Evolutionary conservation across 2,113 vertebrate species (phyloP).

Genomic region (Mirounga angustirostris): DNA sequence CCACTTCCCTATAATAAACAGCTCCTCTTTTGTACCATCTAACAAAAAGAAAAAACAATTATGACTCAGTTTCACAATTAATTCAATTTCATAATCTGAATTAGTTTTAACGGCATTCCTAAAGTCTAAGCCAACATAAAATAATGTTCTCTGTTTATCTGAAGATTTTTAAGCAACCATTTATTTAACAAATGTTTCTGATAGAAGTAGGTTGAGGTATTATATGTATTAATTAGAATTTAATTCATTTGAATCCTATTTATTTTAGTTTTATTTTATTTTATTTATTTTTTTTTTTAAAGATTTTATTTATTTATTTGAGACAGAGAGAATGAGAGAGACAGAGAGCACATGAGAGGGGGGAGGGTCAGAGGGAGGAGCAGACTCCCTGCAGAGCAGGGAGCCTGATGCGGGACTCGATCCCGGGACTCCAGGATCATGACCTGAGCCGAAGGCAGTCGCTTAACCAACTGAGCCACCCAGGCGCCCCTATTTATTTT

Average conservation of each 20-base stretch:
- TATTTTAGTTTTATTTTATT: conserved; percentile 16
- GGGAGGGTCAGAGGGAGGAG: too few relatives aligned
- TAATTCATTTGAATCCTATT: not conserved
- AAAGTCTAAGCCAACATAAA: not conserved
- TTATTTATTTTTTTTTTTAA: too few relatives aligned
- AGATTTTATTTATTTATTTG: too few relatives aligned
- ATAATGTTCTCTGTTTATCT: not conserved
- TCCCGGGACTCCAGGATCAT: too few relatives aligned
- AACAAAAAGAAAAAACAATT: not conserved
- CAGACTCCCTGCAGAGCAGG: too few relatives aligned
- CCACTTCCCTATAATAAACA: not conserved
- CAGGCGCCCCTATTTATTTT: not conserved
- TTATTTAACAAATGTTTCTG: not conserved
- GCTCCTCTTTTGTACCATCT: not conserved
- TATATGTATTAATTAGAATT: not conserved
- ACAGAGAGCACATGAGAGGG: too few relatives aligned
- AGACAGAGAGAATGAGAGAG: too few relatives aligned
- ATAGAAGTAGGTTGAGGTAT: not conserved
- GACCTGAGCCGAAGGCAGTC: too few relatives aligned
- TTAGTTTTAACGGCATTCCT: not conserved
- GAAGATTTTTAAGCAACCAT: not conserved
- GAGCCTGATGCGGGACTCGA: too few relatives aligned
- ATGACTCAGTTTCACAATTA: not conserved
- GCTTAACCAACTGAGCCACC: too few relatives aligned
- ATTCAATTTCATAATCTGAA: not conserved